Conservation (phyloP, 2,888 invertebrate genomes). For the Epicampocera succincta region DNA sequence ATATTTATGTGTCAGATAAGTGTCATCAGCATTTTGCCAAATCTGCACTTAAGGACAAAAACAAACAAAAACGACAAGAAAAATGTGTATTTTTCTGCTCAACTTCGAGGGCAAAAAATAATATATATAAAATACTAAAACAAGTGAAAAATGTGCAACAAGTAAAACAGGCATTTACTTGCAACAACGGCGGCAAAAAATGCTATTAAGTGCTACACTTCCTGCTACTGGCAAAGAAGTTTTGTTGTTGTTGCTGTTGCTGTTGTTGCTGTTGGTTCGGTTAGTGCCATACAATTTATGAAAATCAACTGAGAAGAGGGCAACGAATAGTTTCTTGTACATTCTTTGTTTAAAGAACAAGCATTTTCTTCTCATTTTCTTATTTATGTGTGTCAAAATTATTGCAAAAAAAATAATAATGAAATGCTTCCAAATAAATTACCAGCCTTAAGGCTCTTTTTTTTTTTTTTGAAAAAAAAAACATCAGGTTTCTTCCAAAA, state of each 20-base stretch:
- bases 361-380: too few species aligned
- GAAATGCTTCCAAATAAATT: too few species aligned
- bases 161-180: slow-evolving; percentile 27
- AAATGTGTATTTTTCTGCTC: slow-evolving; percentile 1
- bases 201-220: slow-evolving; percentile 41
- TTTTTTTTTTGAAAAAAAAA: too few species aligned
- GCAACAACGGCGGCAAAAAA: slow-evolving; percentile 16
- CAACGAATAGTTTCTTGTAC: background rate
- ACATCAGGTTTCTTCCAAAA: too few species aligned
- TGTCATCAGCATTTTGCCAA: slow-evolving; percentile 55
- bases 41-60: slow-evolving; percentile 43
- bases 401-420: too few species aligned
- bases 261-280: too few species aligned
- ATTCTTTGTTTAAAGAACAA: background rate
- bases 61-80: too few species aligned
- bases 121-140: background rate
- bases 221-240: slow-evolving; percentile 26
- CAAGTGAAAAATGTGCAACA: slow-evolving; percentile 29
- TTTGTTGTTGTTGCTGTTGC: background rate
- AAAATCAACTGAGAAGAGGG: slow-evolving; percentile 18
- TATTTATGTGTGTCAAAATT: too few species aligned
- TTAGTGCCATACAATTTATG: slow-evolving; percentile 20
- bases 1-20: slow-evolving; percentile 54
- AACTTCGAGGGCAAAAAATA: background rate
- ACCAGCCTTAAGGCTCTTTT: too few species aligned